Percentiles rank a stretch among this genome's conserved stretches.
phyloP scores from a whole-genome alignment of 2,113 vertebrate genomes.

The Megaptera novaeangliae region DNA sequence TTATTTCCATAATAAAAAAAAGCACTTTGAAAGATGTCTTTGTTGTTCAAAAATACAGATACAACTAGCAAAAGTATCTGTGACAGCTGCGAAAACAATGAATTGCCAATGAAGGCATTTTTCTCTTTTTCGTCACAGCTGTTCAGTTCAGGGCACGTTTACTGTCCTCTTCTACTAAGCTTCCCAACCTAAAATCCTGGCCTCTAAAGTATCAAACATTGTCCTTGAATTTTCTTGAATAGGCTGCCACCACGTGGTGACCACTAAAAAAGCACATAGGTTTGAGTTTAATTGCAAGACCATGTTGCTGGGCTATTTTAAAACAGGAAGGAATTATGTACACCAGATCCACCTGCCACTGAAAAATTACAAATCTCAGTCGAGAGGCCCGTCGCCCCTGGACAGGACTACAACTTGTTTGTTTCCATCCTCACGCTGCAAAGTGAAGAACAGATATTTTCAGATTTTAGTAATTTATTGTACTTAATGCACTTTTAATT shows the following conservation, averaged over 20 bases:
- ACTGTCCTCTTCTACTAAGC: constrained; percentile 31
- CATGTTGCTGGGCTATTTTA: not conserved
- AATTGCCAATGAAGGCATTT: constrained; percentile 58
- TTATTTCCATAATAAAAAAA: constrained; percentile 60
- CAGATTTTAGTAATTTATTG: not conserved
- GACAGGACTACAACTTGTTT: not conserved
- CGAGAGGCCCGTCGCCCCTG: rapidly evolving
- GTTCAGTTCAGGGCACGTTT: constrained; percentile 28
- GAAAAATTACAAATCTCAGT: not conserved
- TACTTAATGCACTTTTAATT: not conserved
- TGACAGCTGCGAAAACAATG: constrained; percentile 80
- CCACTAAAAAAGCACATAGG: not conserved
- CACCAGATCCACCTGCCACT: not conserved
- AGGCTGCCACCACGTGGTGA: constrained; percentile 78
- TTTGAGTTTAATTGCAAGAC: not conserved
- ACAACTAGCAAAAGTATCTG: constrained; percentile 62
- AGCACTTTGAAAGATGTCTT: constrained; percentile 64
- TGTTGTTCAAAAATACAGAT: constrained; percentile 74
- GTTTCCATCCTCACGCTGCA: not conserved
- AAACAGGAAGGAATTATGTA: not conserved
- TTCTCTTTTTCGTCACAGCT: constrained; percentile 65
- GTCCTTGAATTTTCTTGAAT: constrained; percentile 53
- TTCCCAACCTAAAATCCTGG: not conserved
- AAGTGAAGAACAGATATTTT: not conserved
- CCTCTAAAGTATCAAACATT: not conserved